Base-by-base conservation (phyloP, 1,140 invertebrate genomes). In the Phocides pigmalion region DNA sequence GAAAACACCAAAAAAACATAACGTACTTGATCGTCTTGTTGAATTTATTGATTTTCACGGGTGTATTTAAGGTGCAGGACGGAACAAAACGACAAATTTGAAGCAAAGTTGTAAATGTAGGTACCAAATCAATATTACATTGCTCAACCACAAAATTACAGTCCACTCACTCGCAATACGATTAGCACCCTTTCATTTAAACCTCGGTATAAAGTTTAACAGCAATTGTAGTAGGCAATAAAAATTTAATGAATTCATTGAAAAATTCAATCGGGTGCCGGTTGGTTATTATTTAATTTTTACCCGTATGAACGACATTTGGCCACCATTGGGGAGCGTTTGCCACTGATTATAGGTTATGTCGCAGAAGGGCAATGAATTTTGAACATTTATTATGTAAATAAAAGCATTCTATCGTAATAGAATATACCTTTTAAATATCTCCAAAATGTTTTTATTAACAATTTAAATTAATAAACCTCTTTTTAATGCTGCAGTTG, bases 231-330 rank as follows among this genome's bases (percentile, higher is more conserved):
- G 50, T 49, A 37, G 70, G 66, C 72, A 69, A 74, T 74, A 74
- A 75, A 83, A 79, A 56, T 72, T 77, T 77, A 72, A 77, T 79
- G 65, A 69, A 69, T 61, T 67, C 67, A 74, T 79, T 76, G 59
- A 70, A 80, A 79, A 73, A 79, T 68, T 32, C 58, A 79, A 78
- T 54, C 51, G 28, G 41, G 16, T 19, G 41, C 54, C 51, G 12
- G 19, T 20, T 72, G 62, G 71, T 70, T 75, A 73, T 79, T 79
- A 81, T 77, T 79, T 72, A 72, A 81, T 81, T 66, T 73, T 61
- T 50, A 51, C 68, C 66, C 76, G 62, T 67, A 74, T 76, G 67
- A 50, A 64, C 56, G 49, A 49, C 71, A 54, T 54, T 54, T 54
- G 37, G 35, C 17, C 22, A 17, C 49, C 37, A 44, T 61, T 25